phyloP scores from a whole-genome alignment of 2,113 vertebrate genomes.

The Pseudopipra pipra region DNA sequence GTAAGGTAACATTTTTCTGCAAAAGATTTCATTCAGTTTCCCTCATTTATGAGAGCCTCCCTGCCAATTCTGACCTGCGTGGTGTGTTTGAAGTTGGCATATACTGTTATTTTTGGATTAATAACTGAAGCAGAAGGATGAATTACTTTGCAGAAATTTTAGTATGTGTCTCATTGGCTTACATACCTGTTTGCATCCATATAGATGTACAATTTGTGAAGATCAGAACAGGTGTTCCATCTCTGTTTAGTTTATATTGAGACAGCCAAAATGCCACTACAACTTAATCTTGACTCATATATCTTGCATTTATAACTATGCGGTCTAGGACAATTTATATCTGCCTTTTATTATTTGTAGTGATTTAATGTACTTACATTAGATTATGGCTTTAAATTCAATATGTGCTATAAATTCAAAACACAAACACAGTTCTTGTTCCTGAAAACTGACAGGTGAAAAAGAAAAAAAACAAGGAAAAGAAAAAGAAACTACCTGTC shows the following conservation, averaged over 20 bases:
- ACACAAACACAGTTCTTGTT: background rate
- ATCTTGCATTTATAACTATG: background rate
- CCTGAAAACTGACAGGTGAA: background rate
- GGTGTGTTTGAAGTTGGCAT: background rate
- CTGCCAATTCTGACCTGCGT: background rate
- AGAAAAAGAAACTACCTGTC: conserved; percentile 1
- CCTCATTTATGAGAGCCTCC: background rate
- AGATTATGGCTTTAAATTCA: conserved; percentile 23
- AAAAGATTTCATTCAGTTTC: background rate
- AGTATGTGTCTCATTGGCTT: background rate
- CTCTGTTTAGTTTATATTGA: background rate
- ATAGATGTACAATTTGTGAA: background rate
- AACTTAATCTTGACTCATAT: background rate
- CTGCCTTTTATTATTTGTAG: background rate
- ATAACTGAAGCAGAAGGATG: background rate
- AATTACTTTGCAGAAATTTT: background rate
- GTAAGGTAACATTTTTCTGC: background rate
- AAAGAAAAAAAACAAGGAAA: background rate
- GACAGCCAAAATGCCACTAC: background rate
- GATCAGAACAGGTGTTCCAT: background rate
- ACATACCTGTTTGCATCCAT: background rate
- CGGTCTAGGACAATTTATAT: background rate
- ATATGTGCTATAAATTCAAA: background rate
- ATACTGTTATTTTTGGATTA: background rate
- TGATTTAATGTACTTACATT: background rate